Evolutionary conservation across 2,797 vertebrate genomes (phyloP), one percentile per base, ranked within the genome.

Genomic region (Anabacerthia variegaticeps): DNA sequence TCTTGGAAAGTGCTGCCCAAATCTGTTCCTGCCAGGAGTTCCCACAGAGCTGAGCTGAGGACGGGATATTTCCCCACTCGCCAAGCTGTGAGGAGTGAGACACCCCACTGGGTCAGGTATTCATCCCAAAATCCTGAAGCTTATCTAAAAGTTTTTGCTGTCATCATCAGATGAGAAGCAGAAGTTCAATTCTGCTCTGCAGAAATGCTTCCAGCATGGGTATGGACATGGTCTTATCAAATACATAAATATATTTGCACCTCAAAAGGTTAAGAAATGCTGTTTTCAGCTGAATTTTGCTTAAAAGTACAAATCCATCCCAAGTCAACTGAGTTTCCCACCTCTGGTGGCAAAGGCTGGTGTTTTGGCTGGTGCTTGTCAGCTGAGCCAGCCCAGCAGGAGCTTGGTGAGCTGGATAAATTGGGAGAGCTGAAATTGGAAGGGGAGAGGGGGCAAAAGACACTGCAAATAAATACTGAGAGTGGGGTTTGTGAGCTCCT

Each of bases 401-500:
- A 91, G 62, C 27, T 39, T 3, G 27, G 49, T 36, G 88, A 91
- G 68, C 56, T n/a, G 56, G 75, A 72, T 49, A 51, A 73, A 88
- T 58, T 6, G 68, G 65, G 72, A 93, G 79, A 90, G 46, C 7
- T 78, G 82, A 85, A 92, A 92, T 69, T 4, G 28, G 37, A 39
- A 28, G 39, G 26, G 26, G 59, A 61, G 34, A 43, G 49, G 66
- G 92, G 54, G 85, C 46, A 92, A 92, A 91, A 83, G 27, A 46
- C 54, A 43, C 43, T 13, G 37, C 54, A 88, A 94, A 95, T 87
- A 89, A 95, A 93, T 83, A 49, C 56, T 59, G 62, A 92, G 61
- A 93, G 44, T 9, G 58, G 62, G 69, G 23, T 88, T 72, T 62
- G 58, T 46, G 95, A 46, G 66, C 85, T 93, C 87, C 93, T 96